Conservation (phyloP, 30 jellyfish, hydroid and myxozoan genomes). For the Turritopsis dohrnii region DNA sequence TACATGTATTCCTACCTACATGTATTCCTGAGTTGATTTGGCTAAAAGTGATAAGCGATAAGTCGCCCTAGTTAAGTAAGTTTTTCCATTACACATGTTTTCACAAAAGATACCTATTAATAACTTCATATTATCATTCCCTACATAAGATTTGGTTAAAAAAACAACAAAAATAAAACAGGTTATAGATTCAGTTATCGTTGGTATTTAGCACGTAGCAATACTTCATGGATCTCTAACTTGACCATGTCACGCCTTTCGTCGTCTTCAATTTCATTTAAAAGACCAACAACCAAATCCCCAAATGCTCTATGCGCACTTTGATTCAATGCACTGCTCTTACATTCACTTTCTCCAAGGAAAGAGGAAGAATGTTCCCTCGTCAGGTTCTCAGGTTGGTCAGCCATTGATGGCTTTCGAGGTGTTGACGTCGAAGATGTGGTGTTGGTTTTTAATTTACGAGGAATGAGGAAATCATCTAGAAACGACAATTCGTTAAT, state of each 20-base stretch:
- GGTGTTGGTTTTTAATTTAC: neutral
- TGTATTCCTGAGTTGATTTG: too few relatives aligned
- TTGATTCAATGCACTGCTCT: neutral
- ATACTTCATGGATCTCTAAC: neutral
- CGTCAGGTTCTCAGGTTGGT: neutral
- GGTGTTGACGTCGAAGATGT: neutral
- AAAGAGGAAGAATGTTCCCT: neutral
- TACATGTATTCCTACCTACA: too few relatives aligned
- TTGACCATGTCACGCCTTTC: neutral
- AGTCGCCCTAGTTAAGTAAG: too few relatives aligned
- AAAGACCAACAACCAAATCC: neutral
- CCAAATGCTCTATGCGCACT: neutral
- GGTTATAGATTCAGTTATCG: too few relatives aligned
- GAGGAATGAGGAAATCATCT: neutral
- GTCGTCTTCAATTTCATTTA: neutral
- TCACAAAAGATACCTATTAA: too few relatives aligned
- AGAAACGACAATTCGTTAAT: neutral
- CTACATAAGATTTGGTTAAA: too few relatives aligned
- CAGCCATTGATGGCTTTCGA: neutral
- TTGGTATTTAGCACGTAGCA: neutral
- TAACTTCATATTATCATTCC: too few relatives aligned
- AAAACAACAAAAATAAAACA: too few relatives aligned
- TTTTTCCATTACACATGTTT: too few relatives aligned
- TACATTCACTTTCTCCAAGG: neutral
- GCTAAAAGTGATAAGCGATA: too few relatives aligned